Evolutionary conservation across 92 coral and sea anemone species (phyloP).

Genomic region (Bergia puertoricense): DNA sequence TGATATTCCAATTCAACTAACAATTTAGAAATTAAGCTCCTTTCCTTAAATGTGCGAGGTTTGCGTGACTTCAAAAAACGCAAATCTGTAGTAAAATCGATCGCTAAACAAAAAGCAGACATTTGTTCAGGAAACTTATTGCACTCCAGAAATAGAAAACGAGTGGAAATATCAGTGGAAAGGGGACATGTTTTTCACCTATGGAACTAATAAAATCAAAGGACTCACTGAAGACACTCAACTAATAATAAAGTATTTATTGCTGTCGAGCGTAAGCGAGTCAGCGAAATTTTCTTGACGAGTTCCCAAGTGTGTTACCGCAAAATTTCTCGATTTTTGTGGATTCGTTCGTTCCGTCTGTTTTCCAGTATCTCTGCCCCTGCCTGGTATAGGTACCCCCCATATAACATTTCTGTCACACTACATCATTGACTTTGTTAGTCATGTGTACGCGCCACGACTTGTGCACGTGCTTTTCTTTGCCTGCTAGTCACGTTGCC

Average conservation of each 20-base stretch:
- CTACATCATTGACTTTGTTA: neutral
- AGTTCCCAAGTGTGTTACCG: no score
- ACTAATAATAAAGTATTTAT: no score
- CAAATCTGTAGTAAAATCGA: constrained; percentile 47
- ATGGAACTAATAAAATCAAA: no score
- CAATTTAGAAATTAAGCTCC: constrained; percentile 37
- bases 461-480: neutral
- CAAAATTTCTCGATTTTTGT: no score
- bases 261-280: no score
- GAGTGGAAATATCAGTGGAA: constrained; percentile 54
- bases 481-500: no score
- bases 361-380: neutral
- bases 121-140: constrained; percentile 64
- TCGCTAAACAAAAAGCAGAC: constrained; percentile 52
- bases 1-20: neutral
- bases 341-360: neutral
- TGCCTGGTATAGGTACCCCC: neutral
- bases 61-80: constrained; percentile 54
- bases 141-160: constrained; percentile 37
- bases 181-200: constrained; percentile 5
- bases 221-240: no score
- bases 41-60: constrained; percentile 63
- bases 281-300: no score
- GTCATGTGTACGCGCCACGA: neutral
- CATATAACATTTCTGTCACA: neutral